Base-by-base conservation (phyloP, 1,140 invertebrate genomes). In the Pygmarrhopalites habei region DNA sequence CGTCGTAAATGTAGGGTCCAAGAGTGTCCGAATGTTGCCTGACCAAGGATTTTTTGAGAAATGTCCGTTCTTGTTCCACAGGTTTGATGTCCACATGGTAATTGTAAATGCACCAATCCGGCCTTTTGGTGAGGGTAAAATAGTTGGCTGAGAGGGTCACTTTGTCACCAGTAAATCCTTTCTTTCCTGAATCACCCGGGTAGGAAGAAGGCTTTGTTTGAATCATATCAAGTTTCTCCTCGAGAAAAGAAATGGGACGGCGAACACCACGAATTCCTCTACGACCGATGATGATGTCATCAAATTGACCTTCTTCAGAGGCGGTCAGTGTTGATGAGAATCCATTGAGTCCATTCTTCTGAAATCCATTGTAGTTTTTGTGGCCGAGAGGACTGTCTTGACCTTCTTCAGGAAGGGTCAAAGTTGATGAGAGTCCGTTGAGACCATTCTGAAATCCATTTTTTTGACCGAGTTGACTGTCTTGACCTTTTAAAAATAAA, bases 1-100 rank as follows among this genome's bases (percentile, higher is more conserved):
- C 82, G 72, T 83, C 82, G 76, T 82, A 84, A 5, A 83, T 65
- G 65, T 82, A 81, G 68, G 12, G 77, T 0, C 80, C 81, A 1
- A 87, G 65, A 1, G 62, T 72, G 1, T 80, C 75, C 29, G 72
- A 72, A 63, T 88, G 85, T 5, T 7, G 25, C 29, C 21, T 7
- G 15, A 12, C 71, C 0, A 90, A 44, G 1, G 89, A 72, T 0
- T 69, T 78, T 72, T 84, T 86, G 12, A 10, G 12, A 21, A 49
- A 21, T 21, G 7, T 7, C 14, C 10, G 12, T 21, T 15, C 12
- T 14, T 49, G 12, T 7, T 15, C 19, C 5, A 7, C 23, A 5
- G 46, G 46, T 12, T 14, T 19, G 46, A 49, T 12, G 14, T 7
- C 7, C 14, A 49, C 46, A 21, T 49, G 7, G 46, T 49, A 49